These are phyloP conservation scores for Scylla paramamosain DNA, from an alignment of 1,140 invertebrate genomes.

Conservation along the genomic window DNA sequence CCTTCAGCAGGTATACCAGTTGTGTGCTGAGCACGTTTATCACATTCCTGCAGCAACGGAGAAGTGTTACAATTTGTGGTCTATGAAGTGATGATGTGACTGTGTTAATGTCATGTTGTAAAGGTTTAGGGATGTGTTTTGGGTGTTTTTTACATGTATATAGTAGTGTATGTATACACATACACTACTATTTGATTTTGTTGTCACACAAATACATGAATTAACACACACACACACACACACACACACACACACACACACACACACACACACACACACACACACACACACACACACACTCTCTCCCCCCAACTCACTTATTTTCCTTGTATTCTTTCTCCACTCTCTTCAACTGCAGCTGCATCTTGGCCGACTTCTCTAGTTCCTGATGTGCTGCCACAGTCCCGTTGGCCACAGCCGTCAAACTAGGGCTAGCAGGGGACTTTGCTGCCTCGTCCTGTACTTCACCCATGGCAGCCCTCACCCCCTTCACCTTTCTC, in stretches of 20 bases:
- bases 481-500: background rate
- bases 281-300: too few species aligned
- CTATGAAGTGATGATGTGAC: too few species aligned
- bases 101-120: too few species aligned
- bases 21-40: slow-evolving; percentile 47
- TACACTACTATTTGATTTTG: too few species aligned
- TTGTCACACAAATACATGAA: background rate
- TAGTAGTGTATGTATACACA: too few species aligned
- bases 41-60: slow-evolving; percentile 13
- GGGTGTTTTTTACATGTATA: too few species aligned
- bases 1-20: slow-evolving; percentile 45
- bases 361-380: background rate
- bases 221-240: background rate
- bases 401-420: background rate
- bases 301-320: background rate
- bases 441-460: background rate
- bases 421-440: background rate
- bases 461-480: background rate
- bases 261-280: too few species aligned
- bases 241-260: too few species aligned
- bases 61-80: background rate
- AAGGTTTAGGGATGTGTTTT: too few species aligned
- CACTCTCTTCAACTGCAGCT: slow-evolving; percentile 54
- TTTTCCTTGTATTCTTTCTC: slow-evolving; percentile 56
- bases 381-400: background rate